Conservation (phyloP, 1,140 invertebrate genomes). For the Lethrus apterus region DNA sequence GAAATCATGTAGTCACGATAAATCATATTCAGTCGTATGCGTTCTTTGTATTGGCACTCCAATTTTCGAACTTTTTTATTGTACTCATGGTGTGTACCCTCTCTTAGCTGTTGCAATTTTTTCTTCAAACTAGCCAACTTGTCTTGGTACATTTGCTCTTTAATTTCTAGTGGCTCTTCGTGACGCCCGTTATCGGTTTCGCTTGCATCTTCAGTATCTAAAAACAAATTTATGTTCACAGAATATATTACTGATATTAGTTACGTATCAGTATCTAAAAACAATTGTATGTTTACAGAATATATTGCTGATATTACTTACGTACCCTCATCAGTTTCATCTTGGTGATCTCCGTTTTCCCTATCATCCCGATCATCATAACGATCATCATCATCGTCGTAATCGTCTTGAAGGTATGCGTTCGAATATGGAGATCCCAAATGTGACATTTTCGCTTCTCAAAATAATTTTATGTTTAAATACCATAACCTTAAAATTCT, state of each 20-base stretch:
- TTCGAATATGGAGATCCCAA: constrained; percentile 30
- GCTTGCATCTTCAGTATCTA: constrained; percentile 82
- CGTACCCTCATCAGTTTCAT: constrained; percentile 31
- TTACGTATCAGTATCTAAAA: background rate
- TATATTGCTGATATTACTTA: background rate
- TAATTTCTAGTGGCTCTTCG: constrained; percentile 77
- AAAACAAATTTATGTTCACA: background rate
- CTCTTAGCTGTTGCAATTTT: constrained; percentile 80
- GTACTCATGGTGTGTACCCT: constrained; percentile 81
- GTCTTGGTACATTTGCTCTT: constrained; percentile 93
- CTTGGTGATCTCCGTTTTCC: constrained; percentile 23
- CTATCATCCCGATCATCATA: constrained; percentile 27
- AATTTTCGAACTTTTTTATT: constrained; percentile 72
- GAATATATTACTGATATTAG: background rate
- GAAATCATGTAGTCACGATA: constrained; percentile 78
- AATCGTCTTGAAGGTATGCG: constrained; percentile 28
- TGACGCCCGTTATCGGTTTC: constrained; percentile 77
- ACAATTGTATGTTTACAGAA: background rate
- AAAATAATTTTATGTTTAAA: background rate
- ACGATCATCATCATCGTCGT: constrained; percentile 32
- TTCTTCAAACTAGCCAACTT: constrained; percentile 84
- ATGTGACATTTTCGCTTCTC: constrained; percentile 16
- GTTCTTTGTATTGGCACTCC: constrained; percentile 73
- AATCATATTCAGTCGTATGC: constrained; percentile 73
- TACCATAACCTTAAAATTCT: background rate